A percentile compares a stretch with the other conserved stretches of the same genome.
Evolutionary conservation across 1,140 invertebrate genomes (phyloP).

Genomic region (Anastrepha obliqua): DNA sequence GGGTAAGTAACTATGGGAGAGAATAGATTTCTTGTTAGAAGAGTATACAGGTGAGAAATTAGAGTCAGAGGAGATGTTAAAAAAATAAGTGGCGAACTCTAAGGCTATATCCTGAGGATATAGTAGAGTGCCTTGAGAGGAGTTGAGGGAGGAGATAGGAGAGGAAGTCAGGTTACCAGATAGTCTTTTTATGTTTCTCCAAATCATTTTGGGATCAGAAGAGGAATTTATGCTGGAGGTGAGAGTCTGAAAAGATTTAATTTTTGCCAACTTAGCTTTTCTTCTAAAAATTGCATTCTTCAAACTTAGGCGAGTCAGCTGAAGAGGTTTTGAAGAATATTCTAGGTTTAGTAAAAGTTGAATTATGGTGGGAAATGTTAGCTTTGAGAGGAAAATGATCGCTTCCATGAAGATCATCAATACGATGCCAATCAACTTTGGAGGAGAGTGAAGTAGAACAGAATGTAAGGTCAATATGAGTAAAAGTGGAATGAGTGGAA

Average conservation of each 20-base stretch:
- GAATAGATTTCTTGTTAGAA: background rate
- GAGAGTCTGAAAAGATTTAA: no score
- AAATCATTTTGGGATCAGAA: background rate
- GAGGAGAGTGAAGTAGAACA: background rate
- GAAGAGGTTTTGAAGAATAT: no score
- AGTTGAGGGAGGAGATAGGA: background rate
- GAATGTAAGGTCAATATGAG: background rate
- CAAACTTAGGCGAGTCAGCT: no score
- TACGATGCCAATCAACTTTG: background rate
- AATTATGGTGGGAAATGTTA: background rate
- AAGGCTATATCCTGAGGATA: background rate
- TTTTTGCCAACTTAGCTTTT: no score
- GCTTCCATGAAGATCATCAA: background rate
- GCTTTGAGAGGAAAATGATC: background rate
- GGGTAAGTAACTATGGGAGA: background rate
- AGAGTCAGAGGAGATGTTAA: background rate
- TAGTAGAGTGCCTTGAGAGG: no score
- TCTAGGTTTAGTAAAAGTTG: background rate
- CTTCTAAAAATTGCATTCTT: no score
- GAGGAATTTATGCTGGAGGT: background rate
- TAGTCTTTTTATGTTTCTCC: no score
- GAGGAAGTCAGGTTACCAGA: no score
- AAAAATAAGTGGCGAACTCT: background rate
- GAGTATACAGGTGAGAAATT: background rate
- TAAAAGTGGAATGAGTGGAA: background rate